These are phyloP conservation scores for Therioaphis trifolii DNA, from an alignment of 2,888 invertebrate species.

Conservation along the genomic window DNA sequence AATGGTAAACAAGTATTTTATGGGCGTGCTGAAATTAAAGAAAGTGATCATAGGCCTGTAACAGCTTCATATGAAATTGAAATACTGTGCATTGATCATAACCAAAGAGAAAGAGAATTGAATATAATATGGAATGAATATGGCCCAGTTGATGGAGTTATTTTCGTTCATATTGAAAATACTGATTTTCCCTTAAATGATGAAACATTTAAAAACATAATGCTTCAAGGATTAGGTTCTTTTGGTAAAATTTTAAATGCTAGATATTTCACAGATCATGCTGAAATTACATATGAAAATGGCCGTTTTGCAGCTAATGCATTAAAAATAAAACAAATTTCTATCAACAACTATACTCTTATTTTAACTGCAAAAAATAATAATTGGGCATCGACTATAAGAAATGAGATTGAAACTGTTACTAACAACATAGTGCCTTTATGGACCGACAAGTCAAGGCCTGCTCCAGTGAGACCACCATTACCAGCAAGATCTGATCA, in stretches of 20 bases:
- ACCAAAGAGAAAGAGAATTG: conserved; percentile 82
- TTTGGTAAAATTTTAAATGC: conserved; percentile 58
- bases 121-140: conserved; percentile 85
- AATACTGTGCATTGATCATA: conserved; percentile 82
- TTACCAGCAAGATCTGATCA: conserved; percentile 49
- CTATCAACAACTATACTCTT: conserved; percentile 50
- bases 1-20: conserved; percentile 87
- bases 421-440: conserved; percentile 49
- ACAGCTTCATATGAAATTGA: conserved; percentile 91
- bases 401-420: conserved; percentile 56
- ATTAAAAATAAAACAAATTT: conserved; percentile 59
- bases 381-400: conserved; percentile 41
- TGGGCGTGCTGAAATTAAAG: conserved; percentile 93
- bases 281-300: conserved; percentile 57
- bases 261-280: conserved; percentile 49
- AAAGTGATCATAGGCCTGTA: conserved; percentile 97
- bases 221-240: conserved; percentile 56
- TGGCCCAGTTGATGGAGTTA: conserved; percentile 89
- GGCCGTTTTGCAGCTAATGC: conserved; percentile 51
- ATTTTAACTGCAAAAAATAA: conserved; percentile 49
- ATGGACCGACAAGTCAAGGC: conserved; percentile 46
- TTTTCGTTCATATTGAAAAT: conserved; percentile 53
- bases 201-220: conserved; percentile 54
- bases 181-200: conserved; percentile 44
- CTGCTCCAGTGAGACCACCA: conserved; percentile 47